Conservation (phyloP, 2,113 vertebrate genomes). For the Porphyrio hochstetteri region DNA sequence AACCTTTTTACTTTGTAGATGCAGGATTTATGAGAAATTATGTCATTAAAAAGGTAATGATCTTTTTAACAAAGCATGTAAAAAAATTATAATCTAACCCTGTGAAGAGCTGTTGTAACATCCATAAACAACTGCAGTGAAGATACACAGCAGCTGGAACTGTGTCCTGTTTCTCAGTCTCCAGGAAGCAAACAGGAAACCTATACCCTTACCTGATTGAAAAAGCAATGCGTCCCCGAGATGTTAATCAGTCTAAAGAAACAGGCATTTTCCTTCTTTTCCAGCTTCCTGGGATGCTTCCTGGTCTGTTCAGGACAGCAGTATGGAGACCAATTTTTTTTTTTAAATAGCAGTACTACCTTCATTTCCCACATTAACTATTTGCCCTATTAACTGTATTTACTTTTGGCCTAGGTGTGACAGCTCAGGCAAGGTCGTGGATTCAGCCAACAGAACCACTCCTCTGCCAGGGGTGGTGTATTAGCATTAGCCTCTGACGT, state of each 20-base stretch:
- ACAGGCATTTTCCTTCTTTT: background rate
- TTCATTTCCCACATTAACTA: background rate
- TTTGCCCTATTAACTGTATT: background rate
- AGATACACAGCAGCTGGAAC: background rate
- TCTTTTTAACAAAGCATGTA: background rate
- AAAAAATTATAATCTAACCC: background rate
- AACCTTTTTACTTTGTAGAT: background rate
- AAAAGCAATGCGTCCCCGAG: background rate
- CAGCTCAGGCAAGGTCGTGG: background rate
- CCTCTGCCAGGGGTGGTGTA: background rate
- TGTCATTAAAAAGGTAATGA: background rate
- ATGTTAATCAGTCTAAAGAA: background rate
- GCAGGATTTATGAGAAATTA: background rate
- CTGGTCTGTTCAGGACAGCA: background rate
- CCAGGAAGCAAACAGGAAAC: constrained; percentile 42
- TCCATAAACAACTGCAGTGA: background rate
- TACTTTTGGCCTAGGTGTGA: constrained; percentile 3
- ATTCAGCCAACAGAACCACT: background rate
- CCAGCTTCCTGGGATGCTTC: constrained; percentile 34
- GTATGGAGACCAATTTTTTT: background rate
- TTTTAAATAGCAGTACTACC: background rate
- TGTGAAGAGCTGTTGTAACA: background rate
- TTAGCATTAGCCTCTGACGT: background rate
- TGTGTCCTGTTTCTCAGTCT: background rate
- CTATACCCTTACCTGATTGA: constrained; percentile 29